Evolutionary conservation across 2,797 vertebrate species (phyloP), one percentile per base, ranked within the genome.

Genomic region (Morus bassanus): DNA sequence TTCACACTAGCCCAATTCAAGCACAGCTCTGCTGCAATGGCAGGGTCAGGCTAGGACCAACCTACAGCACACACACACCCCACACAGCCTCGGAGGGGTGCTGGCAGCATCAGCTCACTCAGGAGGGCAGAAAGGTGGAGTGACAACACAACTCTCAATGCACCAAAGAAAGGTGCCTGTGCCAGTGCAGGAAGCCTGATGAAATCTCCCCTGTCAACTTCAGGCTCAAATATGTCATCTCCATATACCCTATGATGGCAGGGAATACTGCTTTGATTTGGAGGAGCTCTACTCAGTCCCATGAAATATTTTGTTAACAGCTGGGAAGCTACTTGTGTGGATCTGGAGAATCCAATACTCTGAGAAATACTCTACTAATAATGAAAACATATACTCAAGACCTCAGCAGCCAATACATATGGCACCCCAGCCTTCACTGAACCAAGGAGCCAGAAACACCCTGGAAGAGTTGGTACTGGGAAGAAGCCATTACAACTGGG

Each of bases 141-240:
- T 2, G 5, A n/a, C 60, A 35, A 11, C 53, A 60, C 48, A 30
- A 0, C 31, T 9, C 45, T 14, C 17, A 6, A 0, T 2, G n/a
- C 37, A 19, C 25, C 23, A 9, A 12, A 23, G 61, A 30, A 3
- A 13, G 27, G 10, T 19, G 51, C 10, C 54, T 11, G 6, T 11
- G 25, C 22, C 11, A 21, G 21, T 0, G 14, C 27, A n/a, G 35
- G 8, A 24, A 74, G 18, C 18, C 48, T 51, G 37, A 10, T 25
- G 17, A 45, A 43, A 31, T 31, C 10, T 23, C 18, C 30, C 33
- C n/a, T 41, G 27, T 23, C 25, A 27, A 7, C 30, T 25, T 39
- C 39, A 64, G n/a, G 23, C 24, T 78, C 31, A 25, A 43, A 80
- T 56, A 30, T 9, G 7, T 17, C 7, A 27, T 15, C 57, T 56